Conservation (phyloP, 2,888 invertebrate species). For the Parthenolecanium corni region DNA sequence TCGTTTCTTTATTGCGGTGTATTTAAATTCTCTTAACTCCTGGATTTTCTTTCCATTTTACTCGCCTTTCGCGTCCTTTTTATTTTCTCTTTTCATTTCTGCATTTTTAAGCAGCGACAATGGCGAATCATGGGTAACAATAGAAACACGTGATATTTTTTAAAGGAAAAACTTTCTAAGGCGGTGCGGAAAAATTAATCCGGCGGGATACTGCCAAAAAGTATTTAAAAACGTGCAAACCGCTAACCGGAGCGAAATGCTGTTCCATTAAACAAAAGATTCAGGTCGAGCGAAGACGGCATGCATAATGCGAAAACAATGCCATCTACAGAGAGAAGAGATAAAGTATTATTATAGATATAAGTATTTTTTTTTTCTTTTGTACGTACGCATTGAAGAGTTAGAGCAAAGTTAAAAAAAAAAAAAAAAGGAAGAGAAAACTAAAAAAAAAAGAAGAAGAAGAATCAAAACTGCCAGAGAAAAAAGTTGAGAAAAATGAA, state of each 20-base stretch:
- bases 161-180: conserved; percentile 25
- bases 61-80: too few species aligned
- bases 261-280: conserved; percentile 26
- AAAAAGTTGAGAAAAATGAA: too few species aligned
- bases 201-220: conserved; percentile 19
- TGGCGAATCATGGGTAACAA: conserved; percentile 18
- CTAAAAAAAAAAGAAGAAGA: too few species aligned
- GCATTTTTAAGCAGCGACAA: conserved; percentile 11
- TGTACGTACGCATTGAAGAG: conserved; percentile 9
- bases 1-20: too few species aligned
- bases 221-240: conserved; percentile 26
- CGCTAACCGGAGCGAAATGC: conserved; percentile 25
- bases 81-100: background rate
- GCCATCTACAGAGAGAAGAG: conserved; percentile 16
- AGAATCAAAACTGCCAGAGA: too few species aligned
- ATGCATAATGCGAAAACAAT: conserved; percentile 26
- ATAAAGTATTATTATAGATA: conserved; percentile 13
- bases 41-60: too few species aligned
- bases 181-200: conserved; percentile 25
- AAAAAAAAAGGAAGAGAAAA: too few species aligned
- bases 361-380: conserved; percentile 24
- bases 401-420: too few species aligned
- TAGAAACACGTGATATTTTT: conserved; percentile 23
- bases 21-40: too few species aligned
- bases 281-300: conserved; percentile 24